phyloP scores from a whole-genome alignment of 2,797 vertebrate species.

The Alosa sapidissima region DNA sequence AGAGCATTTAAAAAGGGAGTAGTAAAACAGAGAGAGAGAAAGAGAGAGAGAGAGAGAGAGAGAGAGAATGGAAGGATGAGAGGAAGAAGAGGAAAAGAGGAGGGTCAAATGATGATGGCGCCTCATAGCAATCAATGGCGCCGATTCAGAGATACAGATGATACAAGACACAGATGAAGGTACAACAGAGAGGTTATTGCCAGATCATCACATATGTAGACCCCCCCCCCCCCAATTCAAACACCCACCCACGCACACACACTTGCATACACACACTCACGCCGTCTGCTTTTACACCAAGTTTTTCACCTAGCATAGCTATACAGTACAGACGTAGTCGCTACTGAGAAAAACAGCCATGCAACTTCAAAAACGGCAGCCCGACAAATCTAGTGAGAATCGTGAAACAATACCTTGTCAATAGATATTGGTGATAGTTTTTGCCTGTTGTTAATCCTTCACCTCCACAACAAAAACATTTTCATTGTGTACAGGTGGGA shows the following conservation, averaged over 20 bases:
- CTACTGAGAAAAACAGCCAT: too few species aligned
- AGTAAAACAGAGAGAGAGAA: background rate
- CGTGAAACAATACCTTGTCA: too few species aligned
- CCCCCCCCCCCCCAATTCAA: too few species aligned
- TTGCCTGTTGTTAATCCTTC: too few species aligned
- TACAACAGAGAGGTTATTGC: background rate
- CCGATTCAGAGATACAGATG: background rate
- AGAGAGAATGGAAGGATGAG: background rate
- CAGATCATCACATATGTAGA: background rate
- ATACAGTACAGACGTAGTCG: too few species aligned
- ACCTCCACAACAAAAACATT: too few species aligned
- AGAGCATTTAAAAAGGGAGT: slow-evolving; percentile 3
- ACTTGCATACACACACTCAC: background rate
- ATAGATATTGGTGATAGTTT: too few species aligned
- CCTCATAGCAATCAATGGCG: background rate
- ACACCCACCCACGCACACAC: background rate
- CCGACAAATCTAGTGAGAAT: too few species aligned
- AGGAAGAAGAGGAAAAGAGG: background rate
- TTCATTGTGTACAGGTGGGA: too few species aligned
- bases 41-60: background rate
- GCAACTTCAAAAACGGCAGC: too few species aligned
- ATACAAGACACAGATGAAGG: background rate
- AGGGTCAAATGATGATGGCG: background rate
- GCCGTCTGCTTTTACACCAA: too few species aligned
- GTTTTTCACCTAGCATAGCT: too few species aligned